Base-by-base conservation (phyloP, 2,888 invertebrate genomes). In the Linnaemya tessellans region DNA sequence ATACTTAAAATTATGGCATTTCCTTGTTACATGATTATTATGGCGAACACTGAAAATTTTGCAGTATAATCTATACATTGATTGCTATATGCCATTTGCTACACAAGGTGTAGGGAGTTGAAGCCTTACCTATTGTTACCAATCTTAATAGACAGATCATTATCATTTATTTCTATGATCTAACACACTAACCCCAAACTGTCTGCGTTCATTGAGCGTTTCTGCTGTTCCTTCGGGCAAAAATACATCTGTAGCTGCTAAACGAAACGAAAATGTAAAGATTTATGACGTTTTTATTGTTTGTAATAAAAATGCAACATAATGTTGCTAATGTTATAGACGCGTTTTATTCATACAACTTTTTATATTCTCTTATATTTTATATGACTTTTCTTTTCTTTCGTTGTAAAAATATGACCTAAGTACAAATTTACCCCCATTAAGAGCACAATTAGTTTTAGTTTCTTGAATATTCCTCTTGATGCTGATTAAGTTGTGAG, bases 241-340 rank as follows among this genome's bases (percentile, higher is more conserved):
- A 3, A 35, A 56, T 10, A 10, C 35, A 60, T 25, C 30, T 38
- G 58, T 58, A 49, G n/a, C 41, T 25, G 49, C 51, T 77, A 35
- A 65, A 58, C 35, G 30, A 49, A 77, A 77, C 22, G n/a, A n/a
- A 18, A 77, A 74, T 70, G 71, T 75, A 77, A 71, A 67, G 67
- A 77, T 84, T 84, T 84, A 84, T 80, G 80, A 73, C 80, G 64
- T 78, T 81, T 84, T 84, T 84, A 84, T 80, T 84, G 80, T 78
- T 84, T 78, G 80, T 56, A 84, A 84, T 84, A 84, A 84, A 84
- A 84, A 41, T 80, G 71, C 80, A 81, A 74, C 80, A 84, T 80
- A 81, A 77, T 84, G 84, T 84, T 77, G 78, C 73, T 84, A 80
- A 84, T 84, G 77, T 78, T 75, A 56, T 70, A 80, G 80, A 65